Conservation (phyloP, 2,797 vertebrate genomes). For the Pipistrellus pygmaeus region DNA sequence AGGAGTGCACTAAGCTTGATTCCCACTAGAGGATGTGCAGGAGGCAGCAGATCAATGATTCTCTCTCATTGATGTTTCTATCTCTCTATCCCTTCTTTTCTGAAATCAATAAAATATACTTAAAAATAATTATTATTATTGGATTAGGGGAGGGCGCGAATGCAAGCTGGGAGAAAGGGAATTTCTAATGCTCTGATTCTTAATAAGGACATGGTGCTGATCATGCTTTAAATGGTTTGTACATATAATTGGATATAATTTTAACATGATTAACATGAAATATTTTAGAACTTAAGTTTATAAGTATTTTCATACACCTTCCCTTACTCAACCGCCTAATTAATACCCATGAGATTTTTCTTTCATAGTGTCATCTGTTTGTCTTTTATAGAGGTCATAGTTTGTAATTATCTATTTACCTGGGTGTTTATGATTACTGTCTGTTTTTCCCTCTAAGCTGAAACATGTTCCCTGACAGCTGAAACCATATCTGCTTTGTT, state of each 20-base stretch:
- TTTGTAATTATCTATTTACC: not conserved
- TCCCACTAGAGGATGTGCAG: too few species aligned
- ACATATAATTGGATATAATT: not conserved
- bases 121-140: not conserved
- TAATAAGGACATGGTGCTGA: not conserved
- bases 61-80: too few species aligned
- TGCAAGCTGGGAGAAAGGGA: not conserved
- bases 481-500: not conserved
- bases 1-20: too few species aligned
- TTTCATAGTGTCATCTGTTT: not conserved
- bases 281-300: not conserved
- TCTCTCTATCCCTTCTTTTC: too few species aligned
- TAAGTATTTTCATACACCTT: not conserved
- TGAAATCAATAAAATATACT: too few species aligned
- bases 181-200: not conserved
- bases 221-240: not conserved
- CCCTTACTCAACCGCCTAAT: not conserved
- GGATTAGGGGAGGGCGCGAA: not conserved
- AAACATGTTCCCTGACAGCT: not conserved
- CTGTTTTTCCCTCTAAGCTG: not conserved
- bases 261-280: conserved; percentile 27
- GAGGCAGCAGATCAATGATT: too few species aligned
- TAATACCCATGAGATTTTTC: not conserved
- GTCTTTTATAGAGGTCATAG: not conserved
- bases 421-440: not conserved